These are phyloP conservation scores for Mola mola DNA, from an alignment of 2,113 vertebrate genomes.

Conservation along the genomic window DNA sequence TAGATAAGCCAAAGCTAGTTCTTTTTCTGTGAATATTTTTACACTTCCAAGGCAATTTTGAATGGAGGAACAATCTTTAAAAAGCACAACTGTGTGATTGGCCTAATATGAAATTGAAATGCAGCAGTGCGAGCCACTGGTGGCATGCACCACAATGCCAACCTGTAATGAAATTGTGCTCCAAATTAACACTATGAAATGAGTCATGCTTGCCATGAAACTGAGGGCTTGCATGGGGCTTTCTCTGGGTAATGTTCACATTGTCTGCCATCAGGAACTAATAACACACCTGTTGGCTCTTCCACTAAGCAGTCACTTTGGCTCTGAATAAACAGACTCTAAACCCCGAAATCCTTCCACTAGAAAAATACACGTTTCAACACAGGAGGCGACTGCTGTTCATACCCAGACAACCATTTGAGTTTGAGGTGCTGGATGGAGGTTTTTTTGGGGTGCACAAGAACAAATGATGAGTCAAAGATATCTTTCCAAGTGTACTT, in stretches of 20 bases:
- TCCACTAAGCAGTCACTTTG: slow-evolving; percentile 13
- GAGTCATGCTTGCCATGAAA: slow-evolving; percentile 71
- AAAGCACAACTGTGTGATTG: slow-evolving; percentile 77
- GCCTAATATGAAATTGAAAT: slow-evolving; percentile 81
- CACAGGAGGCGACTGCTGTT: too few relatives aligned
- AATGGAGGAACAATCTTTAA: slow-evolving; percentile 72
- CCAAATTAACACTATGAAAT: slow-evolving; percentile 76
- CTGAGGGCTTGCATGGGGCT: slow-evolving; percentile 54
- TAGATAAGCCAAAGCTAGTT: slow-evolving; percentile 65
- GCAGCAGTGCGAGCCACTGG: slow-evolving; percentile 67
- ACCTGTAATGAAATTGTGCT: slow-evolving; percentile 69
- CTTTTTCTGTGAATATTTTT: slow-evolving; percentile 74
- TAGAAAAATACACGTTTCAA: slow-evolving; percentile 21
- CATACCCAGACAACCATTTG: too few relatives aligned
- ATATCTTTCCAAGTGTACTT: too few relatives aligned
- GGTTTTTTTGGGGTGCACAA: too few relatives aligned
- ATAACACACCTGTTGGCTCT: slow-evolving; percentile 51
- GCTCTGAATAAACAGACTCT: slow-evolving; percentile 38
- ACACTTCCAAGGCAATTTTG: slow-evolving; percentile 71
- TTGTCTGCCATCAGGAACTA: slow-evolving; percentile 54
- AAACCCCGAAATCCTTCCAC: slow-evolving; percentile 21
- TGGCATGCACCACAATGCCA: slow-evolving; percentile 62
- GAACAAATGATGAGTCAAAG: too few relatives aligned
- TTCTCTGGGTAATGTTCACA: slow-evolving; percentile 43
- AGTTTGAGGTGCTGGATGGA: too few relatives aligned